These are phyloP conservation scores for Prinia subflava DNA, from an alignment of 2,113 vertebrate species.

Conservation along the genomic window DNA sequence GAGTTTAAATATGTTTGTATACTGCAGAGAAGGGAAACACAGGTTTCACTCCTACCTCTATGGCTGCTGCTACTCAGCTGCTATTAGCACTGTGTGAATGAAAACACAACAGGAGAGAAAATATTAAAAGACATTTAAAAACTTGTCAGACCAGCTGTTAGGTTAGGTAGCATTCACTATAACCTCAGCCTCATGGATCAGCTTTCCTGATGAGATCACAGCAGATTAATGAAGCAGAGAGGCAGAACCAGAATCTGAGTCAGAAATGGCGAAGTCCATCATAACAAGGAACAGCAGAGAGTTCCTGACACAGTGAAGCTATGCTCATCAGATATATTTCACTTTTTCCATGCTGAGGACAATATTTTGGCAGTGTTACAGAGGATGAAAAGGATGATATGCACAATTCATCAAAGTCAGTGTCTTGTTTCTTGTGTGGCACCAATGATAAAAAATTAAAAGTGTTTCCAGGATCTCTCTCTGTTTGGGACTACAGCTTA, in stretches of 20 bases:
- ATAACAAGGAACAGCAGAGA: background rate
- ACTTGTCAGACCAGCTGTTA: slow-evolving; percentile 3
- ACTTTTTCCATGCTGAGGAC: background rate
- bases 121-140: slow-evolving; percentile 36
- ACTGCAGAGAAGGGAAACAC: background rate
- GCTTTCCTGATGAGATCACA: slow-evolving; percentile 38
- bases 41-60: background rate
- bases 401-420: background rate
- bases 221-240: background rate
- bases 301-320: background rate
- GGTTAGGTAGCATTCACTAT: background rate
- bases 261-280: background rate
- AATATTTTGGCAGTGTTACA: background rate
- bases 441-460: background rate
- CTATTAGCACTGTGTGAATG: background rate
- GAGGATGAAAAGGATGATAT: background rate
- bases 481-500: slow-evolving; percentile 23
- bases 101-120: background rate
- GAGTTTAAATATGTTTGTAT: background rate
- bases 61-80: background rate
- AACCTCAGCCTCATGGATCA: slow-evolving; percentile 5
- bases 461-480: background rate
- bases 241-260: background rate
- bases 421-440: background rate
- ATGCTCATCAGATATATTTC: background rate